Percentiles rank a stretch among this genome's conserved stretches.
phyloP scores from a whole-genome alignment of 2,888 invertebrate species.

The Leucania comma region DNA sequence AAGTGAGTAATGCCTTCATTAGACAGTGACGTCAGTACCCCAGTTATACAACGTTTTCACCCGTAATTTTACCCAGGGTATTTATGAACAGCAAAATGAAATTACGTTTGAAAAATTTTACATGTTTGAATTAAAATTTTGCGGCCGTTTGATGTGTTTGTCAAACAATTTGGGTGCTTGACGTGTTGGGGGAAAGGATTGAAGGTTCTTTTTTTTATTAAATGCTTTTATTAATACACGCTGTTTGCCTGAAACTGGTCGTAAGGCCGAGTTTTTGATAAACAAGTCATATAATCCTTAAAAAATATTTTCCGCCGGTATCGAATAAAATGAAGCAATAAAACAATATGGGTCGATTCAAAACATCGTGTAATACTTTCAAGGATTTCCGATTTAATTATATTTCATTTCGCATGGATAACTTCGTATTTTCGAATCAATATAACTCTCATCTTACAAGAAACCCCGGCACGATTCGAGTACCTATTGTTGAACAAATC shows the following conservation, averaged over 20 bases:
- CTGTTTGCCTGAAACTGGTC: conserved; percentile 45
- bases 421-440: conserved; percentile 55
- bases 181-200: conserved; percentile 64
- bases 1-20: conserved; percentile 65
- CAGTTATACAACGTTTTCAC: conserved; percentile 45
- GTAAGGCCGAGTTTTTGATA: conserved; percentile 50
- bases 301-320: conserved; percentile 37
- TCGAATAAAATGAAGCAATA: conserved; percentile 36
- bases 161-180: conserved; percentile 68
- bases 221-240: conserved; percentile 61
- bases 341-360: conserved; percentile 26
- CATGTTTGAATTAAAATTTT: conserved; percentile 67
- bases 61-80: conserved; percentile 51
- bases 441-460: conserved; percentile 53
- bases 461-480: conserved; percentile 61
- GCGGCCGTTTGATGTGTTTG: conserved; percentile 69
- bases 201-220: conserved; percentile 59
- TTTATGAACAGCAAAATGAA: conserved; percentile 62
- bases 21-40: conserved; percentile 44
- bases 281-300: conserved; percentile 50
- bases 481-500: conserved; percentile 67
- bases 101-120: conserved; percentile 60
- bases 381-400: conserved; percentile 40
- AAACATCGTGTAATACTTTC: conserved; percentile 26
- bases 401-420: conserved; percentile 50